Evolutionary conservation across 2,888 invertebrate genomes (phyloP).

Genomic region (Apotomis turbidana): DNA sequence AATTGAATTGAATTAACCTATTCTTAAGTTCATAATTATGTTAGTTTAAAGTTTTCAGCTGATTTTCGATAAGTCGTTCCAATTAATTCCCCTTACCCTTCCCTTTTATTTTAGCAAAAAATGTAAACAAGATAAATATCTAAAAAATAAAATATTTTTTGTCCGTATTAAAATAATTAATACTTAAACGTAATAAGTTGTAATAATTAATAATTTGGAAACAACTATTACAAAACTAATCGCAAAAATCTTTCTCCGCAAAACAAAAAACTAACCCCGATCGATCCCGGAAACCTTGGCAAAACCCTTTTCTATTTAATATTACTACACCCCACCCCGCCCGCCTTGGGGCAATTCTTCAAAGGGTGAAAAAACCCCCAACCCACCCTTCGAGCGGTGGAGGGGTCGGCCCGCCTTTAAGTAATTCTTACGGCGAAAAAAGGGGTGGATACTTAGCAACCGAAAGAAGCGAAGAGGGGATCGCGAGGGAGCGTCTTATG

Average conservation of each 20-base stretch:
- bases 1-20: no score
- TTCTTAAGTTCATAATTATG: no score
- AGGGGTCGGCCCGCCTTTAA: conserved; percentile 72
- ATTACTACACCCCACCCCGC: conserved; percentile 65
- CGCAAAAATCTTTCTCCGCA: neutral
- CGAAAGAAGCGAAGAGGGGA: conserved; percentile 63
- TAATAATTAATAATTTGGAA: no score
- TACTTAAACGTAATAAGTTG: no score
- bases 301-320: conserved; percentile 77
- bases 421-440: conserved; percentile 82
- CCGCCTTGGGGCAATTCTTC: conserved; percentile 79
- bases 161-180: no score
- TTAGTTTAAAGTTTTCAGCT: neutral
- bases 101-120: neutral
- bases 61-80: neutral
- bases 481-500: conserved; percentile 39
- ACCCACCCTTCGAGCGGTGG: conserved; percentile 52
- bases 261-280: conserved; percentile 36
- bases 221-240: neutral
- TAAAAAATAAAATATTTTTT: no score
- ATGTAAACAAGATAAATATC: no score
- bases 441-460: conserved; percentile 82
- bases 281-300: conserved; percentile 45
- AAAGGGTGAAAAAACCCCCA: conserved; percentile 81
- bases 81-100: neutral